Percentiles rank a stretch among this genome's conserved stretches.
Conservation (phyloP, 1,140 invertebrate genomes). For the Brachionus plicatilis region DNA sequence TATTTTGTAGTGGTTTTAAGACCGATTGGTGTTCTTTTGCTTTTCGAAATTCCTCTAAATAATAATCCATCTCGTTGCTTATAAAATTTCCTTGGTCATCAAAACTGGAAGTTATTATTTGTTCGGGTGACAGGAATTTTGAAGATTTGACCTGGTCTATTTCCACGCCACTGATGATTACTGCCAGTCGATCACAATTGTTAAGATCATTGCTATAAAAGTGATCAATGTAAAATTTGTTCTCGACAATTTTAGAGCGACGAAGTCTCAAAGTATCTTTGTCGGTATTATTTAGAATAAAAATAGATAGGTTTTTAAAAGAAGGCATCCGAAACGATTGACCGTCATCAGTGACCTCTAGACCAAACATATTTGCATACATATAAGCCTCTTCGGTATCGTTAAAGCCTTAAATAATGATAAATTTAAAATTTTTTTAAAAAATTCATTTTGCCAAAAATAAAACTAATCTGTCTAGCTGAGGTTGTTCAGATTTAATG, state of each 20-base stretch:
- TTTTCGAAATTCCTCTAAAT: background rate
- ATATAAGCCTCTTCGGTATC: background rate
- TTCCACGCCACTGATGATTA: background rate
- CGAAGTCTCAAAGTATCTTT: background rate
- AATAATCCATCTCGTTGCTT: background rate
- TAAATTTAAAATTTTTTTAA: background rate
- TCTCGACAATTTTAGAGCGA: slow-evolving; percentile 15
- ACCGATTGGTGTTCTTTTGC: background rate
- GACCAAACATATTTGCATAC: slow-evolving; percentile 7
- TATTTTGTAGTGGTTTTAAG: background rate
- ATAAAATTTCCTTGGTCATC: background rate
- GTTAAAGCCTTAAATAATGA: background rate
- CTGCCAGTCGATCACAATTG: background rate
- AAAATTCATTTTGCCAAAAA: too few species aligned
- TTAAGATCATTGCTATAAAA: slow-evolving; percentile 1
- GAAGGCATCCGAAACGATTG: background rate
- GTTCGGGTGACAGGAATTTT: background rate
- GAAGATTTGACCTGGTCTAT: background rate
- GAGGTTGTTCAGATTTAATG: too few species aligned
- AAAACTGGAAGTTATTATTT: background rate
- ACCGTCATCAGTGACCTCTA: background rate
- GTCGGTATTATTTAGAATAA: background rate
- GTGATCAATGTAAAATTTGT: background rate
- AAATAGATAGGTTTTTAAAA: background rate
- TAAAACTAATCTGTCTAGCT: too few species aligned